phyloP scores from a whole-genome alignment of 2,113 vertebrate genomes.

The Eurypyga helias region DNA sequence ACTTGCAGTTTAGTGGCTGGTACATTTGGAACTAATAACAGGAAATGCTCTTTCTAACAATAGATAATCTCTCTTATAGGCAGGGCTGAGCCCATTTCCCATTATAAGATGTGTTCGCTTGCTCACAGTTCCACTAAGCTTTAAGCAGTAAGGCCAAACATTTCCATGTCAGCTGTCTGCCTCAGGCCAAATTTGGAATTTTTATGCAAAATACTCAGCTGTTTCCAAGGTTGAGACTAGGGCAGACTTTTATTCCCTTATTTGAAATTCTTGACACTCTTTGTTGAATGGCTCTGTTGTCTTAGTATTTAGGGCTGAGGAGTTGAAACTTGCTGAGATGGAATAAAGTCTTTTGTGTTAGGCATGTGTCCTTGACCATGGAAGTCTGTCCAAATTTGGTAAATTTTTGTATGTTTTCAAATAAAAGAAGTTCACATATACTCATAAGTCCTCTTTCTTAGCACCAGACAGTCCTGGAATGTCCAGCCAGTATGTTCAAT shows the following conservation, averaged over 20 bases:
- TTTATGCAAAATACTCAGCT: neutral
- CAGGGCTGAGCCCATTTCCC: neutral
- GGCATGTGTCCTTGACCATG: neutral
- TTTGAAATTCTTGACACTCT: neutral
- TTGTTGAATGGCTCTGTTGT: neutral
- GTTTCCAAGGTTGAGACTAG: neutral
- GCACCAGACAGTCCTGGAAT: neutral
- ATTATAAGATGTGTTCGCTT: neutral
- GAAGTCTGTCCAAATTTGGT: neutral
- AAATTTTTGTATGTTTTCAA: neutral
- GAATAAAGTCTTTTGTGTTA: neutral
- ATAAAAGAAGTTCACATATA: neutral
- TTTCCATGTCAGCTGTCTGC: neutral
- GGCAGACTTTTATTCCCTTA: neutral
- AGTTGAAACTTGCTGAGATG: neutral
- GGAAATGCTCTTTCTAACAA: slow-evolving; percentile 22
- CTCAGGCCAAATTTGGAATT: neutral
- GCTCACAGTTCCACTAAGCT: neutral
- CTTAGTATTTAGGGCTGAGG: neutral
- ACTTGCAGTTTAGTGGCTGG: slow-evolving; percentile 14
- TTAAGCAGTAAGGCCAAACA: neutral
- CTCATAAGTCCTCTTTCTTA: neutral
- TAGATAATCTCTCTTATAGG: neutral
- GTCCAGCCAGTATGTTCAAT: neutral
- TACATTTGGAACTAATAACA: slow-evolving; percentile 17